Evolutionary conservation across 2,888 invertebrate species (phyloP).

Genomic region (Sthenelais limicola): DNA sequence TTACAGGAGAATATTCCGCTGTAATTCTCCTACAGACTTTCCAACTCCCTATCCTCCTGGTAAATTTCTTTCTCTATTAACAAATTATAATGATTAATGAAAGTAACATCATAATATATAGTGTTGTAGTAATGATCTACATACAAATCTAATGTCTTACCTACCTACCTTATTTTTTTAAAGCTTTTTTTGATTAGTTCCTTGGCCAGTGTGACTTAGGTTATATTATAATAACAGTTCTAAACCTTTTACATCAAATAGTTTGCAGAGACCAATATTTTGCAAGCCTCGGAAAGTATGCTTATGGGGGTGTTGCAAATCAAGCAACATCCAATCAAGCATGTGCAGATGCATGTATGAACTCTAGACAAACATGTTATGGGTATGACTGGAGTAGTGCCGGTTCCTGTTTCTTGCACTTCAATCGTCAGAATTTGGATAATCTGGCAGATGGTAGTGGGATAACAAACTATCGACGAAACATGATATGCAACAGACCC

Average conservation of each 20-base stretch:
- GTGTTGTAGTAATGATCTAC: no score
- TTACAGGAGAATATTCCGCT: neutral
- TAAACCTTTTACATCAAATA: neutral
- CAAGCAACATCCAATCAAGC: neutral
- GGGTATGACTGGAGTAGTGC: neutral
- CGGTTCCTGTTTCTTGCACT: neutral
- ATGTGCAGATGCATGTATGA: neutral
- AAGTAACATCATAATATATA: no score
- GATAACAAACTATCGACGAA: conserved; percentile 18
- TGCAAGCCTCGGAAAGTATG: neutral
- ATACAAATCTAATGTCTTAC: no score
- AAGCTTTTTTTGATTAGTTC: no score
- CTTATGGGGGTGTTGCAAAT: neutral
- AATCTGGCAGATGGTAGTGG: neutral
- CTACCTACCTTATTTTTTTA: no score
- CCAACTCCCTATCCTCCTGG: conserved; percentile 3
- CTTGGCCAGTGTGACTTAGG: no score
- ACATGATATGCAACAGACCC: conserved; percentile 11
- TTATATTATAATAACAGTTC: no score
- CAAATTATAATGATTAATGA: no score
- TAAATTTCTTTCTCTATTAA: no score
- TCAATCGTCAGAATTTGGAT: neutral
- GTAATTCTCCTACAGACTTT: neutral
- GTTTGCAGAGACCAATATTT: neutral
- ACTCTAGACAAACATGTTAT: neutral